Percentiles rank a stretch among this genome's conserved stretches.
Evolutionary conservation across 2,113 vertebrate genomes (phyloP).

Genomic region (Grallaria varia): DNA sequence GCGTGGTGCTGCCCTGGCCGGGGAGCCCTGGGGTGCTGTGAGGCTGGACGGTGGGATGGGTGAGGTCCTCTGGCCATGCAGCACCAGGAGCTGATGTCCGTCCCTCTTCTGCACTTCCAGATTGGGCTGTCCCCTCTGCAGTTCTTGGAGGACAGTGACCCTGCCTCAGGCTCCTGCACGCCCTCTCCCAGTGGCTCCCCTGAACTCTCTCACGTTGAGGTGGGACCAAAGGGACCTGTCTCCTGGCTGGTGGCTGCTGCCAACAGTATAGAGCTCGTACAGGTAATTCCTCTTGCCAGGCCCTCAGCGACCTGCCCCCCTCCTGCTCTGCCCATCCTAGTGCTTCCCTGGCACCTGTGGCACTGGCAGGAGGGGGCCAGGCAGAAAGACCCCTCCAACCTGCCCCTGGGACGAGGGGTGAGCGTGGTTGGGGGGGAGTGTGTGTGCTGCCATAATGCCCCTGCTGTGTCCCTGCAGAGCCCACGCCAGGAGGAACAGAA

Average conservation of each 20-base stretch:
- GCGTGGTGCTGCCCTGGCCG: not conserved
- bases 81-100: fast-evolving
- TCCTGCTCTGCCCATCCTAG: not conserved
- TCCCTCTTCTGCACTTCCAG: slow-evolving; percentile 63
- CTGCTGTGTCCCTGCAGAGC: not conserved
- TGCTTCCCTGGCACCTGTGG: not conserved
- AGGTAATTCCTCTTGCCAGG: not conserved
- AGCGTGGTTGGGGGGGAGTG: not conserved
- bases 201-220: slow-evolving; percentile 61
- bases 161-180: not conserved
- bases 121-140: slow-evolving; percentile 87
- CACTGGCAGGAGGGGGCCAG: not conserved
- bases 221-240: slow-evolving; percentile 65
- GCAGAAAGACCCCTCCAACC: not conserved
- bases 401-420: not conserved
- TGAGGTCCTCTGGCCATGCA: not conserved
- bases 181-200: not conserved
- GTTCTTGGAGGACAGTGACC: slow-evolving; percentile 73
- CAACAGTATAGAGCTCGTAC: slow-evolving; percentile 9
- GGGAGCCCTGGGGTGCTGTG: not conserved
- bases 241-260: slow-evolving; percentile 71
- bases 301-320: not conserved
- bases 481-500: not conserved
- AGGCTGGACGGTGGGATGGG: not conserved
- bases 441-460: not conserved